Base-by-base conservation (phyloP, 2,888 invertebrate species). In the Limenitis camilla region DNA sequence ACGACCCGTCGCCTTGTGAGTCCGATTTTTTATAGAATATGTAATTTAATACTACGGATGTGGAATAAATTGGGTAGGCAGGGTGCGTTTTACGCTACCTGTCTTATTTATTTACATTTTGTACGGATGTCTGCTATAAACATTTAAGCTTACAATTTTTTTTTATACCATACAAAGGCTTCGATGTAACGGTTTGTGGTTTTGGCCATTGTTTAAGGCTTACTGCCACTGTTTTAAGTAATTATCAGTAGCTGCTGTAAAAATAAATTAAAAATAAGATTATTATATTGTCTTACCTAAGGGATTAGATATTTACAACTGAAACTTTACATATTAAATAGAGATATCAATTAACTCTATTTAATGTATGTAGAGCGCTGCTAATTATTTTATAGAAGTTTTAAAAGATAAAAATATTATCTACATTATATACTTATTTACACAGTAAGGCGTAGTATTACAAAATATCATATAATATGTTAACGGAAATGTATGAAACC, bases 41-140 rank as follows among this genome's bases (percentile, higher is more conserved):
- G 86, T 84, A 85, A 86, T 84, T 76, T 80, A 80, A 87, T 85
- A 81, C 80, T 74, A 64, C 84, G 86, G 87, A 87, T 86, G 84
- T 86, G 78, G 78, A 81, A 81, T 85, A 82, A 83, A 85, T 85
- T 86, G 86, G 81, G 81, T 79, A 83, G 79, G 73, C 81, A 74
- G 83, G 84, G 86, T 82, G 83, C 78, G 78, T 82, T 78, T 83
- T 66, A 68, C 61, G 83, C 85, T 86, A 87, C 86, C 86, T 85
- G 85, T 85, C 83, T 86, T 83, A 71, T 80, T 70, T 57, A 59
- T 47, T n/a, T n/a, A n/a, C 58, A 61, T 56, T 72, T 67, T 76
- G 79, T 60, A 66, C 66, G 63, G 61, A 62, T 68, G 64, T 64
- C 65, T 57, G 59, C 60, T 55, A 51, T 55, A 53, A 54, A 52